These are phyloP conservation scores for Aleadryas rufinucha DNA, from an alignment of 2,113 vertebrate genomes.

Conservation along the genomic window DNA sequence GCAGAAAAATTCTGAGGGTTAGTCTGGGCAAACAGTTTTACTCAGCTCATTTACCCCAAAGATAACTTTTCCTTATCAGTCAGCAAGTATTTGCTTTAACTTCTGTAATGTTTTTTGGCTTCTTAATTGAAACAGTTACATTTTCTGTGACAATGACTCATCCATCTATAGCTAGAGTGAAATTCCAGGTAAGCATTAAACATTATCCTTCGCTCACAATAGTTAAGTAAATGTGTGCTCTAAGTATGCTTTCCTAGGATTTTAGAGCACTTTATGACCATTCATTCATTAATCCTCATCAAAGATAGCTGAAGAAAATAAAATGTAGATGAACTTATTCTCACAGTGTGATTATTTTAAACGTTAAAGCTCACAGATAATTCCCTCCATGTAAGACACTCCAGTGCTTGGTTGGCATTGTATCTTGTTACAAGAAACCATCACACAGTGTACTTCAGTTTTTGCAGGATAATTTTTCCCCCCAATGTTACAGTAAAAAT, in stretches of 20 bases:
- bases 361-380: not conserved
- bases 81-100: not conserved
- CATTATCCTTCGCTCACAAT: conserved; percentile 4
- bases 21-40: not conserved
- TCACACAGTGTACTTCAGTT: not conserved
- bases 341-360: not conserved
- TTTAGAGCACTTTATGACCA: not conserved
- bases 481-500: not conserved
- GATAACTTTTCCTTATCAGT: not conserved
- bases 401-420: not conserved
- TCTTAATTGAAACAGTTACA: not conserved
- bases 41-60: not conserved
- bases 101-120: not conserved
- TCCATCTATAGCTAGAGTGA: not conserved
- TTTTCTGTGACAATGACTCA: conserved; percentile 31
- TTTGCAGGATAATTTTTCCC: not conserved
- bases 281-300: conserved; percentile 33
- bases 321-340: not conserved
- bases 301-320: not conserved
- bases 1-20: not conserved
- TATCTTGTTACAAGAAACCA: not conserved
- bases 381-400: not conserved
- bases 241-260: not conserved
- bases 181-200: conserved; percentile 21
- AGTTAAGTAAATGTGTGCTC: not conserved